Base-by-base conservation (phyloP, 2,113 vertebrate species). In the Gymnocephalus cernua region DNA sequence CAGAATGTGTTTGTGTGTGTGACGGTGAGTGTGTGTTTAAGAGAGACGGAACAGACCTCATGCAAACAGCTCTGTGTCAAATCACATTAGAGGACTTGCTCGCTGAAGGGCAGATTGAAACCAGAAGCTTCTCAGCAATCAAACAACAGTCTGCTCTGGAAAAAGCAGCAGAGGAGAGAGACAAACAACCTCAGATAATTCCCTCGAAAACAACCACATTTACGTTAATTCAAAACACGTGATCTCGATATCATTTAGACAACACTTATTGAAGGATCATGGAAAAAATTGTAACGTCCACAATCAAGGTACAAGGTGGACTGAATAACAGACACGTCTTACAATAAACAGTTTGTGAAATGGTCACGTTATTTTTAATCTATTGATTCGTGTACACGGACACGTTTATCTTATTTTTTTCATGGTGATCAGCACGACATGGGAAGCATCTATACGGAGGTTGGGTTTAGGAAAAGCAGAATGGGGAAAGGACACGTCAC, bases 71-170 rank as follows among this genome's bases (percentile, higher is more conserved):
- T 73, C 83, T 2, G 35, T 80, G 86, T 88, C 83, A 53, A 51
- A 83, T 86, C 86, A 70, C 45, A 83, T 77, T 38, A 80, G 76
- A 61, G 25, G 62, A 72, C 41, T 59, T 15, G 50, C 38, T 72
- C 16, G 50, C 79, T 45, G 6, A 74, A 73, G 72, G 76, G 71
- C 72, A 77, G 67, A 85, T 35, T 68, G 76, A 65, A 72, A 86
- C 35, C 76, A 86, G 68, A 74, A 83, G 77, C 67, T 86, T 65
- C 63, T 82, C 21, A 5, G 77, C 47, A 75, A 75, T 78, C 67
- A 62, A 76, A 71, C 38, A 23, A 45, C 44, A 41, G 53, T 57
- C 27, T 15, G 1, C 41, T 47, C 47, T 19, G 58, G 58, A 61
- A 32, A 59, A 25, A 61, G 25, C 57, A 66, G 65, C 38, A 12